Conservation (phyloP, 2,113 vertebrate genomes). For the Microcebus murinus region DNA sequence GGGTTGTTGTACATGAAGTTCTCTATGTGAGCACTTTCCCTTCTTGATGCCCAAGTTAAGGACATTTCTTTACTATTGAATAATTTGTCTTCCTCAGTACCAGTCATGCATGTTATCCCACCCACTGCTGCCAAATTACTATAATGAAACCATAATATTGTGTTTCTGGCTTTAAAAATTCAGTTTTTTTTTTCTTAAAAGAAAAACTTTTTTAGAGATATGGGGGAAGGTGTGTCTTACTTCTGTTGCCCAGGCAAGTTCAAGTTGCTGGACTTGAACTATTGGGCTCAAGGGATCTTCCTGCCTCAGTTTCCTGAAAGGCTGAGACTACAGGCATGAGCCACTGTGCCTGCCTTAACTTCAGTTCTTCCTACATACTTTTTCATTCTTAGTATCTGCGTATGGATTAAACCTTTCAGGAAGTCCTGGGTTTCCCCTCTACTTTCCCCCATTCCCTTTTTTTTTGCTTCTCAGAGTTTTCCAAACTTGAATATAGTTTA, state of each 20-base stretch:
- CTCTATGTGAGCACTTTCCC: background rate
- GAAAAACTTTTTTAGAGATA: too few relatives aligned
- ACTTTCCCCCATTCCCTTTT: background rate
- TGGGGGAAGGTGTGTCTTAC: background rate
- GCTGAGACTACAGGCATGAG: too few relatives aligned
- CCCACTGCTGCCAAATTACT: background rate
- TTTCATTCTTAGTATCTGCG: background rate
- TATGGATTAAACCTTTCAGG: background rate
- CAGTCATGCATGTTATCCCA: background rate
- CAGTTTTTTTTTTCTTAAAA: background rate
- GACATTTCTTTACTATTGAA: background rate
- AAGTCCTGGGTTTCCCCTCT: background rate
- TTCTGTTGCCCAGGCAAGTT: too few relatives aligned
- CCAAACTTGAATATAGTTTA: conserved; percentile 14
- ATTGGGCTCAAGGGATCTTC: too few relatives aligned
- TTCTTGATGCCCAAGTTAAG: background rate
- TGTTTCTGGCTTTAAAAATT: background rate
- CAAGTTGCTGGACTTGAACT: too few relatives aligned
- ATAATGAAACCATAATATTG: background rate
- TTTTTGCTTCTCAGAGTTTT: background rate
- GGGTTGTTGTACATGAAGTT: background rate
- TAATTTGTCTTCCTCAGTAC: conserved; percentile 8
- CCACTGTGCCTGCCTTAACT: background rate
- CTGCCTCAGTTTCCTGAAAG: too few relatives aligned
- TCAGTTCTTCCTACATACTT: background rate